Conservation (phyloP, 2,113 vertebrate genomes). For the rat (Rattus norvegicus) region DNA sequence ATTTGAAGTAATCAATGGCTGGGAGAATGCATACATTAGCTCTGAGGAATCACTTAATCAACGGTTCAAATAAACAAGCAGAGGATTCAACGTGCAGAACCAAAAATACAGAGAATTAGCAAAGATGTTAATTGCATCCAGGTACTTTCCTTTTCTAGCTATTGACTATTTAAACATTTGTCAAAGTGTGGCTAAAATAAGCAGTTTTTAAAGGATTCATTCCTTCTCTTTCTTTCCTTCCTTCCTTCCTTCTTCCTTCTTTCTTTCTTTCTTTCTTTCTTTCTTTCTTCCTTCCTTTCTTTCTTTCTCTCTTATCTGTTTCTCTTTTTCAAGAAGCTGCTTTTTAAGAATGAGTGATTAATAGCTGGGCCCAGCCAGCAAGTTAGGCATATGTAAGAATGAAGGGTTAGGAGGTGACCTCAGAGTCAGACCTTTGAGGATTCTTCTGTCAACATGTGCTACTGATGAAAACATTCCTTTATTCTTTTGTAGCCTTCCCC, state of each 20-base stretch:
- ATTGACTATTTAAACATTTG: conserved; percentile 21
- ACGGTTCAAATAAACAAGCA: conserved; percentile 37
- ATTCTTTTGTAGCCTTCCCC: not conserved
- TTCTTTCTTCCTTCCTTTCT: no score
- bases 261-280: not conserved
- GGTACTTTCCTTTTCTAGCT: not conserved
- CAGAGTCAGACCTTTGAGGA: not conserved
- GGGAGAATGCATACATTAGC: not conserved
- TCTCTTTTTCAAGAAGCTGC: conserved; percentile 1
- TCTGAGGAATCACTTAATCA: conserved; percentile 59
- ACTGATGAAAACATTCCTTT: not conserved
- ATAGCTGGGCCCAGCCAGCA: not conserved
- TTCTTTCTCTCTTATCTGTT: not conserved
- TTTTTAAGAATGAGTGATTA: not conserved
- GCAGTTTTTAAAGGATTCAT: not conserved
- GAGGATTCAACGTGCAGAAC: conserved; percentile 31
- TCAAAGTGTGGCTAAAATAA: conserved; percentile 42
- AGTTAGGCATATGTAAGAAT: not conserved
- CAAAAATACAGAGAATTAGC: conserved; percentile 46
- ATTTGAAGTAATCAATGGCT: conserved; percentile 64
- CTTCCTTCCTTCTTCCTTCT: not conserved
- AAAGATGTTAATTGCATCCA: conserved; percentile 43
- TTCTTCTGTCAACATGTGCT: not conserved
- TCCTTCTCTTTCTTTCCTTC: not conserved
- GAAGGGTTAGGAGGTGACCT: not conserved